Conservation (phyloP, 2,888 invertebrate genomes). For the Adelphocoris suturalis region DNA sequence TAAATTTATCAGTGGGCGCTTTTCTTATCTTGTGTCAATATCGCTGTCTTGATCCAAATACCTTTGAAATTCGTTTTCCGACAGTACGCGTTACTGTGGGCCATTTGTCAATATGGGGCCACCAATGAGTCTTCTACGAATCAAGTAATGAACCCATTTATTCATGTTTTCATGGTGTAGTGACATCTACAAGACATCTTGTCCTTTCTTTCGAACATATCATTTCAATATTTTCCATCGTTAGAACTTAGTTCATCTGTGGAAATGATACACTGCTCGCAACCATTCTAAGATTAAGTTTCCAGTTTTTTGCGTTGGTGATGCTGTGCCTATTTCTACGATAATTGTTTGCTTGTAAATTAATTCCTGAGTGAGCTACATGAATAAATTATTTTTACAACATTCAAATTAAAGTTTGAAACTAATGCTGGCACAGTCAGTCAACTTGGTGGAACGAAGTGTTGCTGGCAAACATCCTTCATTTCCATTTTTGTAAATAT, state of each 20-base stretch:
- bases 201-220: not conserved
- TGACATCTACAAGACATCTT: slow-evolving; percentile 11
- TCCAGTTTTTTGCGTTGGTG: not conserved
- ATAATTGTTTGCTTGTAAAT: not conserved
- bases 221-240: too few relatives aligned
- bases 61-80: too few relatives aligned
- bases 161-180: not conserved
- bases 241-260: too few relatives aligned
- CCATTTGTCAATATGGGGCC: not conserved
- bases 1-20: not conserved
- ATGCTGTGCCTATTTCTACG: not conserved
- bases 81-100: not conserved
- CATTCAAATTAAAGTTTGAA: not conserved
- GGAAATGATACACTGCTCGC: too few relatives aligned
- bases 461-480: slow-evolving; percentile 5
- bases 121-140: slow-evolving; percentile 6
- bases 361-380: not conserved
- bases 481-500: too few relatives aligned
- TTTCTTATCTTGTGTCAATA: slow-evolving; percentile 1
- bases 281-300: too few relatives aligned
- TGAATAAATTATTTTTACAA: not conserved
- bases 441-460: not conserved
- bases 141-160: not conserved
- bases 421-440: slow-evolving; percentile 16
- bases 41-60: not conserved